Percentiles rank a stretch among this genome's conserved stretches.
Conservation (phyloP, 2,888 invertebrate species). For the Erynnis tages region DNA sequence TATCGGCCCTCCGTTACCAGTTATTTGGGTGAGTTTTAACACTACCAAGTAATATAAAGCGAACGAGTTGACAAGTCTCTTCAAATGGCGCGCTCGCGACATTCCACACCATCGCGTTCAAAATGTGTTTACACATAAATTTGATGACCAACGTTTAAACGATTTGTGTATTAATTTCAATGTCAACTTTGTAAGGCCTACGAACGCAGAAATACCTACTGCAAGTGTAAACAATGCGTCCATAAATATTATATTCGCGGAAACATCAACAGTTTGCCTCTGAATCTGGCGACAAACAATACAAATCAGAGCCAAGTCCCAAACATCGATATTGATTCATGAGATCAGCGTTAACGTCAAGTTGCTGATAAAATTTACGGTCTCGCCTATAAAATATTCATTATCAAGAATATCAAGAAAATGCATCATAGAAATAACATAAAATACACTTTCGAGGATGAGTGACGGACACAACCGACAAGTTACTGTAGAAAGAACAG, state of each 20-base stretch:
- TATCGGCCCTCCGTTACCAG: neutral
- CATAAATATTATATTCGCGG: constrained; percentile 11
- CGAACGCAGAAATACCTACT: constrained; percentile 8
- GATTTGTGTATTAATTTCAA: constrained; percentile 4
- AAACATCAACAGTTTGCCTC: constrained; percentile 13
- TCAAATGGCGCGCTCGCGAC: neutral
- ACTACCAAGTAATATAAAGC: constrained; percentile 12
- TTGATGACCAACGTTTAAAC: constrained; percentile 1
- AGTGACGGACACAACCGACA: too few relatives aligned
- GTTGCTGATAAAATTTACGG: constrained; percentile 7
- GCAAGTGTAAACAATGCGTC: constrained; percentile 15
- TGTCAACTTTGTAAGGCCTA: constrained; percentile 13
- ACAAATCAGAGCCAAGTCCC: constrained; percentile 18
- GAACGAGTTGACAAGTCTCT: neutral
- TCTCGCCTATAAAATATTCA: constrained; percentile 8
- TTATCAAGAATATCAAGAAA: neutral
- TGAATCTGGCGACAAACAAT: constrained; percentile 15
- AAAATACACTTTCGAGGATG: too few relatives aligned
- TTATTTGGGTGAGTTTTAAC: constrained; percentile 9
- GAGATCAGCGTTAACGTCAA: neutral
- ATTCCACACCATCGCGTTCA: neutral
- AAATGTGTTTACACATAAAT: constrained; percentile 8
- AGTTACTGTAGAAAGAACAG: too few relatives aligned
- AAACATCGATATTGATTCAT: constrained; percentile 1
- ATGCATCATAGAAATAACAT: too few relatives aligned